Evolutionary conservation across 2,113 vertebrate genomes (phyloP).

Genomic region (Halcyon senegalensis): DNA sequence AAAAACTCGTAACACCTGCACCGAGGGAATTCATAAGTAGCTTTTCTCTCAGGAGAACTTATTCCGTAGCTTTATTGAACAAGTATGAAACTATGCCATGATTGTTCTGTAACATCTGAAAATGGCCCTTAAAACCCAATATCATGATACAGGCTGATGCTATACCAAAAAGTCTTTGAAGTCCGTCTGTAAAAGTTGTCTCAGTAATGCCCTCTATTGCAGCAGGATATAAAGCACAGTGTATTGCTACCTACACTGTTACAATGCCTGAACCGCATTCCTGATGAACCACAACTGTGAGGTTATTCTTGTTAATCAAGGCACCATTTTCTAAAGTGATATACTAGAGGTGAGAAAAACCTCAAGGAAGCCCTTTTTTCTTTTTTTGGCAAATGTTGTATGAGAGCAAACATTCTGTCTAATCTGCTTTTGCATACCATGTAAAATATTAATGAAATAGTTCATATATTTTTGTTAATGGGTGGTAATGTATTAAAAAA

Average conservation of each 20-base stretch:
- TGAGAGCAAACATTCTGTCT: not conserved
- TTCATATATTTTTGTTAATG: not conserved
- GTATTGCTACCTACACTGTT: not conserved
- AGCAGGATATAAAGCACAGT: not conserved
- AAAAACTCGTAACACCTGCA: not conserved
- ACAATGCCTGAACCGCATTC: not conserved
- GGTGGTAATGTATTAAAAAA: not conserved
- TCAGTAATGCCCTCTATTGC: not conserved
- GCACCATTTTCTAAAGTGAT: not conserved
- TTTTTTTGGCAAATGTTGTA: not conserved
- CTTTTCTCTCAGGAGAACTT: not conserved
- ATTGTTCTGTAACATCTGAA: not conserved
- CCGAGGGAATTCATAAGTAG: not conserved
- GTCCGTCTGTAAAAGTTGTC: not conserved
- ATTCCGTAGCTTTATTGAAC: not conserved
- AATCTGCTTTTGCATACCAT: not conserved
- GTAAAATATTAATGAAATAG: not conserved
- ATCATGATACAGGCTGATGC: not conserved
- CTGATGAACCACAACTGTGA: not conserved
- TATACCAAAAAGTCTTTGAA: not conserved
- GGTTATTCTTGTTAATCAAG: not conserved
- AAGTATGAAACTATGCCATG: accelerated
- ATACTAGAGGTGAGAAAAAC: not conserved
- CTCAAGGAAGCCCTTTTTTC: not conserved
- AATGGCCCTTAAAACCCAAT: not conserved